A percentile compares a stretch with the other conserved stretches of the same genome.
These are phyloP conservation scores for Panthera leo DNA, from an alignment of 2,113 vertebrate genomes.

Conservation along the genomic window DNA sequence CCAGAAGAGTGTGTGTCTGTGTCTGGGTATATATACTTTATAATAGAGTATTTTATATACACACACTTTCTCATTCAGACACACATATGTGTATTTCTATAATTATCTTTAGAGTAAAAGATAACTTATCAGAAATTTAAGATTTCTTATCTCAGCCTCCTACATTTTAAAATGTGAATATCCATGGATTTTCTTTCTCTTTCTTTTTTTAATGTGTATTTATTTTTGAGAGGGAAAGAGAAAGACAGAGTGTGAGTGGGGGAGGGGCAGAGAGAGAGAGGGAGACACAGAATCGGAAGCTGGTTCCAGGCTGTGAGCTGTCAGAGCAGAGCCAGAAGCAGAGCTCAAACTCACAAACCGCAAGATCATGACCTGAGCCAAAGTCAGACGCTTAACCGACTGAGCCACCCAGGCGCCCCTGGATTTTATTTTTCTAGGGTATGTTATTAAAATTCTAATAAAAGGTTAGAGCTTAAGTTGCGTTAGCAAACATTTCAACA, in stretches of 20 bases:
- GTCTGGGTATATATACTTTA: background rate
- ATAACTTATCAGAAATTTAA: background rate
- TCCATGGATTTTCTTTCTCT: background rate
- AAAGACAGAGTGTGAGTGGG: too few species aligned
- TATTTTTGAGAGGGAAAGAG: too few species aligned
- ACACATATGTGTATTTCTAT: background rate
- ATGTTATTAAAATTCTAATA: background rate
- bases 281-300: too few species aligned
- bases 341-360: too few species aligned
- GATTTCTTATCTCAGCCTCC: background rate
- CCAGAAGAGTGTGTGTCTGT: background rate
- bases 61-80: background rate
- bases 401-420: too few species aligned
- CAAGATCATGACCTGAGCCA: too few species aligned
- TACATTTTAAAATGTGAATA: background rate
- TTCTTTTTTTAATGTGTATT: too few species aligned
- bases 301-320: too few species aligned
- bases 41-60: background rate
- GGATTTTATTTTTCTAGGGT: background rate
- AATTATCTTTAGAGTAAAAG: background rate
- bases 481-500: background rate
- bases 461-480: background rate
- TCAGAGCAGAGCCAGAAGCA: too few species aligned
- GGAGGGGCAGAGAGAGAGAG: too few species aligned
- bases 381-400: too few species aligned